phyloP scores from a whole-genome alignment of 1,140 invertebrate genomes.

The Solenopsis invicta region DNA sequence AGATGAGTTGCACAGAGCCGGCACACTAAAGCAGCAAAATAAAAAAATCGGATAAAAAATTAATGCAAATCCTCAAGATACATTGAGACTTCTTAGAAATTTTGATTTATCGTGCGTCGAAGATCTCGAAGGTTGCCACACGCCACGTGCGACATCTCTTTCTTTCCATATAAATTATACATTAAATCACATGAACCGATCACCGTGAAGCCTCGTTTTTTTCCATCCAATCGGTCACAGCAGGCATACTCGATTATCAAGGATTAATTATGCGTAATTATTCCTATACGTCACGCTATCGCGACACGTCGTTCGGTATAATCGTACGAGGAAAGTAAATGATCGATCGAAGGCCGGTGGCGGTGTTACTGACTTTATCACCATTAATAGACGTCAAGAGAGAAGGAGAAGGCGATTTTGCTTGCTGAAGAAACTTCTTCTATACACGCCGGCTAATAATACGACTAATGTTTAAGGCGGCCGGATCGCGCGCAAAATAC shows the following conservation, averaged over 20 bases:
- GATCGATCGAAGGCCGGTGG: constrained; percentile 11
- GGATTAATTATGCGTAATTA: constrained; percentile 32
- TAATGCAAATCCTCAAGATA: not conserved
- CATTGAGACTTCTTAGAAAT: not conserved
- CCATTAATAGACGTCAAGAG: constrained; percentile 23
- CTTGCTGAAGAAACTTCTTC: constrained; percentile 13
- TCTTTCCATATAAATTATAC: not conserved
- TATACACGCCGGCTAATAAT: constrained; percentile 15
- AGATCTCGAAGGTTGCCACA: not conserved
- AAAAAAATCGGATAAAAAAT: not conserved
- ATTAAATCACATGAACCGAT: not conserved
- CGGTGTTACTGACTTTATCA: not conserved
- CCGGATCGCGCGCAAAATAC: constrained; percentile 56
- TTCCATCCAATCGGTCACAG: not conserved
- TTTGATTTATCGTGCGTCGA: not conserved
- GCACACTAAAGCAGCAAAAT: not conserved
- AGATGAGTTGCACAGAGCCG: not conserved
- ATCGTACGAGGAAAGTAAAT: constrained; percentile 28
- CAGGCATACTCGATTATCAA: constrained; percentile 17
- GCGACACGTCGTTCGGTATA: constrained; percentile 2
- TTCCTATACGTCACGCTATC: not conserved
- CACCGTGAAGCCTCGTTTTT: not conserved
- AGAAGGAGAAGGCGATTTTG: constrained; percentile 1
- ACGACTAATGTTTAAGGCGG: constrained; percentile 51
- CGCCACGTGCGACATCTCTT: not conserved